Percentiles rank a stretch among this genome's conserved stretches.
These are phyloP conservation scores for Apeira syringaria DNA, from an alignment of 2,888 invertebrate species.

Conservation along the genomic window DNA sequence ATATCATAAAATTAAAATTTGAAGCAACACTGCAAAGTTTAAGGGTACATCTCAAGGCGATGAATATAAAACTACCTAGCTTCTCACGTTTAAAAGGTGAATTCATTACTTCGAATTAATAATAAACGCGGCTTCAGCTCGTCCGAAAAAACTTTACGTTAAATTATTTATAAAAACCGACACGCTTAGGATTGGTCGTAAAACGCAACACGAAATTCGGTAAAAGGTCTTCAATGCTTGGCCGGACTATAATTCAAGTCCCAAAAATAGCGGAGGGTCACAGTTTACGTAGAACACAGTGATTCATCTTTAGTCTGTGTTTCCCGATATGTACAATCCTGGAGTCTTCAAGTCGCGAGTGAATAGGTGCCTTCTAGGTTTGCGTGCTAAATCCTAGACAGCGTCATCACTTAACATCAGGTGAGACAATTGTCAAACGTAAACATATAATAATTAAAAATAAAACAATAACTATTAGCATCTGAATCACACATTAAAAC, in stretches of 20 bases:
- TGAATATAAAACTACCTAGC: conserved; percentile 18
- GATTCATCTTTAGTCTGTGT: background rate
- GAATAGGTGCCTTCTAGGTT: no score
- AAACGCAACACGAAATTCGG: conserved; percentile 76
- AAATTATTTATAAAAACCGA: conserved; percentile 70
- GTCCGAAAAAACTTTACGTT: conserved; percentile 58
- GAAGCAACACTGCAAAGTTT: conserved; percentile 5
- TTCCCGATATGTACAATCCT: no score
- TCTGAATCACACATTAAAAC: no score
- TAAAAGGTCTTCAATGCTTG: conserved; percentile 80
- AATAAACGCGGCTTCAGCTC: conserved; percentile 50
- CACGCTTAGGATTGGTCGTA: conserved; percentile 73
- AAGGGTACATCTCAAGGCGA: conserved; percentile 1
- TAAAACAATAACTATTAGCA: no score
- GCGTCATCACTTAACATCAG: no score
- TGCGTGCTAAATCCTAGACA: no score
- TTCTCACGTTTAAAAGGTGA: conserved; percentile 29
- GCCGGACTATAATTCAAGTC: conserved; percentile 78
- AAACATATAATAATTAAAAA: no score
- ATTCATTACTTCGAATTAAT: conserved; percentile 48
- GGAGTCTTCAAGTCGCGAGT: no score
- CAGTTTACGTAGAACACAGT: conserved; percentile 3
- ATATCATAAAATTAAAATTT: background rate
- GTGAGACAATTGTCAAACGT: no score
- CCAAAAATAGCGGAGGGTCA: conserved; percentile 64